Base-by-base conservation (phyloP, 2,113 vertebrate genomes). In the Oryzias javanicus region DNA sequence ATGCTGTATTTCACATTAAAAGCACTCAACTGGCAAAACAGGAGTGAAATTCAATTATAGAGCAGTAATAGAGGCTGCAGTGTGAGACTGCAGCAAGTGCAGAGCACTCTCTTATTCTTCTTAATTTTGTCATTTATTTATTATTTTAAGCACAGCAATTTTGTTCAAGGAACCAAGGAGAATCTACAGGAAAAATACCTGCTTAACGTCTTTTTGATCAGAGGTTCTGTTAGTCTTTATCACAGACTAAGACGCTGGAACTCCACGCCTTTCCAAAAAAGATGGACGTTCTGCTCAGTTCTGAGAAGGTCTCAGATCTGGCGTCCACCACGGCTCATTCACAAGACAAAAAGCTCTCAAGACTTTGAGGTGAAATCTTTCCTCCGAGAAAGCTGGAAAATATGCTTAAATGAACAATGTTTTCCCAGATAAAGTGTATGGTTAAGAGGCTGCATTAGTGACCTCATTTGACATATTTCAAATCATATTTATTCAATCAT, bases 291-390 rank as follows among this genome's bases (percentile, higher is more conserved):
- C 29, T 35, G 8, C 35, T 35, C 35, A 35, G 8, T 0, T 35
- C 12, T 35, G 8, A 35, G 8, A 35, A 35, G 59, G 51, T 55
- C 49, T 66, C 75, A 80, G 64, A 72, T 55, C 63, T 65, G n/a
- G 45, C 52, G 50, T 53, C 57, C 15, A 40, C 47, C 41, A 27
- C 6, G 25, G 3, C 4, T 27, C 25, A 62, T 35, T 50, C 51
- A 69, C 61, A 79, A 50, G 58, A 19, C 58, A 59, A 47, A 27
- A 45, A 58, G 64, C 55, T 71, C 67, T 46, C 53, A 52, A 56
- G 1, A 17, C 60, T 69, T 57, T 72, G 50, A 71, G n/a, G 67
- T 19, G 42, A 3, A 50, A 20, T 5, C n/a, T 15, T 35, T n/a
- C 3, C 50, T 52, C 57, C 18, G 25, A 55, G 58, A 60, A 46